Conservation (phyloP, 2,888 invertebrate genomes). For the Acutogordius australiensis region DNA sequence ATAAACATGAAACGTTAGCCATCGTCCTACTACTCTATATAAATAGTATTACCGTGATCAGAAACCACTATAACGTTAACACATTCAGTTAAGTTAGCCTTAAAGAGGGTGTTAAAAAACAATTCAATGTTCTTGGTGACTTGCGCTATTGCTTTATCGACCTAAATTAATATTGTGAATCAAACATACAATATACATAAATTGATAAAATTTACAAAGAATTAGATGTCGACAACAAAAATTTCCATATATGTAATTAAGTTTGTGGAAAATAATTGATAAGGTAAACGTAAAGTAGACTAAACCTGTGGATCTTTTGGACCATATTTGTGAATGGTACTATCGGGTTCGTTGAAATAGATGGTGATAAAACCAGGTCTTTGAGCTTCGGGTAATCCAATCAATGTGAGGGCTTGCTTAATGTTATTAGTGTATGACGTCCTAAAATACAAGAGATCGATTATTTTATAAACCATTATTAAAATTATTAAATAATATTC, state of each 20-base stretch:
- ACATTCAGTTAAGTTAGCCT: background rate
- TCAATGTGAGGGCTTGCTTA: background rate
- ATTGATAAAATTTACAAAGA: too few relatives aligned
- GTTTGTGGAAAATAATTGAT: too few relatives aligned
- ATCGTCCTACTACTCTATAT: background rate
- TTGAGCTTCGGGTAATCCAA: background rate
- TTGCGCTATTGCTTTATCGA: background rate
- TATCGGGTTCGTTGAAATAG: constrained; percentile 8
- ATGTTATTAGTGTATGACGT: background rate
- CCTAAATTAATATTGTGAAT: too few relatives aligned
- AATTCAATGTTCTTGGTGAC: background rate
- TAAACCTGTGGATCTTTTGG: background rate
- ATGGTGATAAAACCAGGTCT: constrained; percentile 2
- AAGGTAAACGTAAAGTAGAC: too few relatives aligned
- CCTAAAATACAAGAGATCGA: too few relatives aligned
- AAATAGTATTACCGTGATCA: constrained; percentile 11
- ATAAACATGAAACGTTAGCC: too few relatives aligned
- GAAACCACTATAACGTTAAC: constrained; percentile 8
- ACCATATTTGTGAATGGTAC: constrained; percentile 2
- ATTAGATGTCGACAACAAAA: too few relatives aligned
- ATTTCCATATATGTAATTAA: too few relatives aligned
- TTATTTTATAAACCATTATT: too few relatives aligned
- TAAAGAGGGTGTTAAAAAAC: background rate
- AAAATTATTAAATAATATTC: too few relatives aligned
- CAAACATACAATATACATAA: too few relatives aligned